A percentile compares a stretch with the other conserved stretches of the same genome.
These are phyloP conservation scores for Oxyteleia sp. DNA, from an alignment of 2,888 invertebrate genomes.

Conservation along the genomic window DNA sequence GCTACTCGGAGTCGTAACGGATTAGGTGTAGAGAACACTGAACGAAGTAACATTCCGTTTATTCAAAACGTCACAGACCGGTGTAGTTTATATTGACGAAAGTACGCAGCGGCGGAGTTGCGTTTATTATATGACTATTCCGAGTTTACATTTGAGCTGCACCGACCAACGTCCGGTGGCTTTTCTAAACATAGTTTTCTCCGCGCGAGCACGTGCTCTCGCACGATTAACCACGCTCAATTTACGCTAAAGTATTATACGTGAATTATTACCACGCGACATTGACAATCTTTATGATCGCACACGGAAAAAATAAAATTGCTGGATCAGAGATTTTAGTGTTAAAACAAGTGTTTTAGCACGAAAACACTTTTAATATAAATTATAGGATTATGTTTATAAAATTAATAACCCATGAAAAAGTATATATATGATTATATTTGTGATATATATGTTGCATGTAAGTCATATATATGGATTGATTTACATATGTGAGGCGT, in stretches of 20 bases:
- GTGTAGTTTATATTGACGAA: slow-evolving; percentile 39
- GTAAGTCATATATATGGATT: too few relatives aligned
- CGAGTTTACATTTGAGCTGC: slow-evolving; percentile 50
- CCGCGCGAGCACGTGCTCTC: slow-evolving; percentile 41
- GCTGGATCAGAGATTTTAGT: too few relatives aligned
- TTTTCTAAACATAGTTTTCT: slow-evolving; percentile 56
- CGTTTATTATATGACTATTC: slow-evolving; percentile 56
- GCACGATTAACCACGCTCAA: slow-evolving; percentile 22
- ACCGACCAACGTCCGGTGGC: slow-evolving; percentile 44
- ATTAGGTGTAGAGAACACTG: slow-evolving; percentile 32
- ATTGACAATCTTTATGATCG: slow-evolving; percentile 2
- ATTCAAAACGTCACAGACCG: slow-evolving; percentile 21
- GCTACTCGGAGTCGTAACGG: slow-evolving; percentile 28
- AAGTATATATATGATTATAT: too few relatives aligned
- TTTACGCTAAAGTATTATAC: slow-evolving; percentile 9
- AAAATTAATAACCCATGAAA: too few relatives aligned
- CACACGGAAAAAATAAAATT: too few relatives aligned
- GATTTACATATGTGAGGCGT: too few relatives aligned
- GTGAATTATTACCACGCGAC: slow-evolving; percentile 1
- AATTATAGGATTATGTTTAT: too few relatives aligned
- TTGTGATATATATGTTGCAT: too few relatives aligned
- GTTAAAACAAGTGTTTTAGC: too few relatives aligned
- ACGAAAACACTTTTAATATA: too few relatives aligned
- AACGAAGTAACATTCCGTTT: slow-evolving; percentile 28
- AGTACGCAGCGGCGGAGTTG: slow-evolving; percentile 27